phyloP scores from a whole-genome alignment of 2,113 vertebrate species.

The Ifrita kowaldi region DNA sequence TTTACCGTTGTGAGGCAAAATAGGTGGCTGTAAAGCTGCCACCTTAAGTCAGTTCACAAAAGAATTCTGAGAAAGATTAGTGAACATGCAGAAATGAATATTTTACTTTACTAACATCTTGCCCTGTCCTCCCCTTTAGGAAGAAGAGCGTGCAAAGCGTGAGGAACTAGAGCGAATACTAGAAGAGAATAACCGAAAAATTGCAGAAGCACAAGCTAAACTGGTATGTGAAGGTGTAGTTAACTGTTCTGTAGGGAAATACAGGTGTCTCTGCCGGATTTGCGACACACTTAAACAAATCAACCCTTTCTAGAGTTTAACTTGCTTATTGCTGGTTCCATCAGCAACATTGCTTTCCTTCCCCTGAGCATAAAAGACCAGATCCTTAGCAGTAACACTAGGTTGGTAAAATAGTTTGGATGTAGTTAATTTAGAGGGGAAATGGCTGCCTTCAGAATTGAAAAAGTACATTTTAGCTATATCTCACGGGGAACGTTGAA shows the following conservation, averaged over 20 bases:
- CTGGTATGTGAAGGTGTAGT: conserved; percentile 80
- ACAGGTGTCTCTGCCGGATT: not conserved
- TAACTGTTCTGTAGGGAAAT: not conserved
- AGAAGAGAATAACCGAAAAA: conserved; percentile 99
- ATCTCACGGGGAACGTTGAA: not conserved
- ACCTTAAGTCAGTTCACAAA: conserved; percentile 76
- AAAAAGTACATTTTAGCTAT: fast-evolving
- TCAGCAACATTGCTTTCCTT: not conserved
- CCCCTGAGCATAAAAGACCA: not conserved
- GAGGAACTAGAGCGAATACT: conserved; percentile 99
- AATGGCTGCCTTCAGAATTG: not conserved
- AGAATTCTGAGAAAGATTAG: conserved; percentile 80
- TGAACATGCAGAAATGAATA: conserved; percentile 54
- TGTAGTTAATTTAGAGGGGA: not conserved
- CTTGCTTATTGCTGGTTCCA: not conserved
- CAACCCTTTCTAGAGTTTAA: not conserved
- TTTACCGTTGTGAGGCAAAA: conserved; percentile 74
- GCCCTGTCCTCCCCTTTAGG: conserved; percentile 94
- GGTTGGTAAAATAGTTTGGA: not conserved
- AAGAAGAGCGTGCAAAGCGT: conserved; percentile 98
- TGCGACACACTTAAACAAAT: not conserved
- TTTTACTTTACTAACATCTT: conserved; percentile 85
- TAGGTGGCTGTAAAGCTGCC: conserved; percentile 79
- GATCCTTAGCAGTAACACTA: not conserved
- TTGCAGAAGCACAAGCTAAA: conserved; percentile 98